Evolutionary conservation across 2,888 invertebrate species (phyloP), one percentile per base, ranked within the genome.

Genomic region (Campoplex nolae): DNA sequence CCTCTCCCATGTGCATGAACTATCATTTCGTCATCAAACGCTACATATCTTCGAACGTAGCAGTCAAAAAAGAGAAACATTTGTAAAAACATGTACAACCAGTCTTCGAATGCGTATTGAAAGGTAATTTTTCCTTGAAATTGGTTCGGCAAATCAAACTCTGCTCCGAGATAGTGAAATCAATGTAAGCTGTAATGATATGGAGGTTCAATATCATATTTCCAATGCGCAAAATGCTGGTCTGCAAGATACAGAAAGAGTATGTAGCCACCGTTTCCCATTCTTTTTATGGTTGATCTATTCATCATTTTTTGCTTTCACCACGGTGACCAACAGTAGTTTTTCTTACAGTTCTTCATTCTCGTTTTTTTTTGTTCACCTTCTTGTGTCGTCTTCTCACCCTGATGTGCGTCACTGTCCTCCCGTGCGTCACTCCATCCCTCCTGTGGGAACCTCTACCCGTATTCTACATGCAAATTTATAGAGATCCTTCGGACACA

Each of bases 391-490:
- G 75, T 85, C 76, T 76, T 87, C 74, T 75, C 78, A 76, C 71
- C 70, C 74, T 79, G 82, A 80, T 73, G 83, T 75, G 73, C 83
- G 73, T 83, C 81, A 77, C 82, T 80, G 82, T 80, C 88, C 85
- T 85, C 73, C 83, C 86, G 82, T 65, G 51, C 62, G 62, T 58
- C 70, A 54, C 67, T 79, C 74, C 81, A 74, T 73, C 68, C 76
- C 85, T 45, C 13, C 13, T 11, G 45, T 45, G 45, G 92, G 92
- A 92, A 92, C 91, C 91, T 91, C 90, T 91, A 90, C 89, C 91
- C 90, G 92, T 93, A 94, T 94, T 94, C 93, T 94, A 94, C 93
- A 94, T 94, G 94, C 94, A 94, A 94, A 94, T 94, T 94, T 94
- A 94, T 94, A 93, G 94, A 94, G 93, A 94, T 94, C 93, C 93